A percentile compares a stretch with the other conserved stretches of the same genome.
Conservation (phyloP, 1,140 invertebrate genomes). For the Nasonia giraulti region DNA sequence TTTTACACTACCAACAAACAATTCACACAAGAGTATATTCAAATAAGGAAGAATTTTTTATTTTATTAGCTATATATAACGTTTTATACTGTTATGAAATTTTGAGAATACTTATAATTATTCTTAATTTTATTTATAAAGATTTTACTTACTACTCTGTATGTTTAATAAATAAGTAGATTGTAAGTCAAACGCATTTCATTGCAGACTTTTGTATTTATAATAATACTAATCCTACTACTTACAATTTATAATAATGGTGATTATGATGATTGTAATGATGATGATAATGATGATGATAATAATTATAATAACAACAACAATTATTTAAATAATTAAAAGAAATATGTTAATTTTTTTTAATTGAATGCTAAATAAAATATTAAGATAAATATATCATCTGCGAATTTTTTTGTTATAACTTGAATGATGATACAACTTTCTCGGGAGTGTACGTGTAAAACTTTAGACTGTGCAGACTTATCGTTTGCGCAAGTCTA, state of each 20-base stretch:
- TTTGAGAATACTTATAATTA: too few relatives aligned
- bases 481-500: conserved; percentile 26
- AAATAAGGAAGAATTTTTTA: too few relatives aligned
- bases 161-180: background rate
- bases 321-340: background rate
- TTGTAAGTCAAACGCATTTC: background rate
- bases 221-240: background rate
- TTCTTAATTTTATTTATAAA: background rate
- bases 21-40: too few relatives aligned
- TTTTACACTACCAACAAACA: too few relatives aligned
- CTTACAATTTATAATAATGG: background rate
- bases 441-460: background rate
- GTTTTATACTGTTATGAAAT: too few relatives aligned
- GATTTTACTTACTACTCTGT: background rate
- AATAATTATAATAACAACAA: background rate
- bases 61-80: too few relatives aligned
- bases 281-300: background rate
- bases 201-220: background rate
- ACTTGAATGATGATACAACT: background rate
- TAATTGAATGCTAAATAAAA: background rate
- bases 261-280: background rate
- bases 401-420: background rate
- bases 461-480: background rate
- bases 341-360: background rate
- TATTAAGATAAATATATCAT: background rate